Percentiles rank a stretch among this genome's conserved stretches.
Conservation (phyloP, 2,797 vertebrate genomes). For the Bucorvus abyssinicus region DNA sequence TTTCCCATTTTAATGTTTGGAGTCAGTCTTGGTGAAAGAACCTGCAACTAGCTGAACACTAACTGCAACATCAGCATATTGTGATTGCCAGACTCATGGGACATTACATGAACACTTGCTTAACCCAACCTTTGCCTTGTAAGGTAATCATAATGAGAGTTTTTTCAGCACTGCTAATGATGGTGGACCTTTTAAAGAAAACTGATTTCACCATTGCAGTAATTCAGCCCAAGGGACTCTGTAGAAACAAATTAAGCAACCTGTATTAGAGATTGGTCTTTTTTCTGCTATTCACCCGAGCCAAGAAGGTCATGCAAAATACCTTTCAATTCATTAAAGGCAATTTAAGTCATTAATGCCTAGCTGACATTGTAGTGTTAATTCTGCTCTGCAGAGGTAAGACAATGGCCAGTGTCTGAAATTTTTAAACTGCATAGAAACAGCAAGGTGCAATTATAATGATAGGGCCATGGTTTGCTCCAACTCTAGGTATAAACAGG, state of each 20-base stretch:
- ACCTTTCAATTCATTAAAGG: constrained; percentile 7
- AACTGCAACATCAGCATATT: not conserved
- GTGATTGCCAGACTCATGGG: not conserved
- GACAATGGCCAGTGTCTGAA: not conserved
- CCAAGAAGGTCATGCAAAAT: not conserved
- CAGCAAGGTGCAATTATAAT: not conserved
- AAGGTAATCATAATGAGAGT: not conserved
- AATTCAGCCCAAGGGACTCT: not conserved
- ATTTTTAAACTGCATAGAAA: not conserved
- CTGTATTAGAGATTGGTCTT: not conserved
- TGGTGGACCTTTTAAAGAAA: not conserved
- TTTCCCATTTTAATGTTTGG: accelerated
- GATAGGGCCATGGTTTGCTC: not conserved
- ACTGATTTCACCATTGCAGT: not conserved
- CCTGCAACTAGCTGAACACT: not conserved
- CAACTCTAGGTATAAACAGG: not conserved
- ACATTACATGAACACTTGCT: not conserved
- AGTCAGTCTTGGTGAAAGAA: not conserved
- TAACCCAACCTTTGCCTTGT: not conserved
- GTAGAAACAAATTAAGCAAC: constrained; percentile 14
- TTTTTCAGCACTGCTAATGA: not conserved
- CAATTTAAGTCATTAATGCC: constrained; percentile 15
- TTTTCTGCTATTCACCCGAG: not conserved
- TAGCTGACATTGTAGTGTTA: not conserved
- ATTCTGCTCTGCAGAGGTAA: not conserved